Conservation (phyloP, 1,140 invertebrate genomes). For the Vanessa atalanta region DNA sequence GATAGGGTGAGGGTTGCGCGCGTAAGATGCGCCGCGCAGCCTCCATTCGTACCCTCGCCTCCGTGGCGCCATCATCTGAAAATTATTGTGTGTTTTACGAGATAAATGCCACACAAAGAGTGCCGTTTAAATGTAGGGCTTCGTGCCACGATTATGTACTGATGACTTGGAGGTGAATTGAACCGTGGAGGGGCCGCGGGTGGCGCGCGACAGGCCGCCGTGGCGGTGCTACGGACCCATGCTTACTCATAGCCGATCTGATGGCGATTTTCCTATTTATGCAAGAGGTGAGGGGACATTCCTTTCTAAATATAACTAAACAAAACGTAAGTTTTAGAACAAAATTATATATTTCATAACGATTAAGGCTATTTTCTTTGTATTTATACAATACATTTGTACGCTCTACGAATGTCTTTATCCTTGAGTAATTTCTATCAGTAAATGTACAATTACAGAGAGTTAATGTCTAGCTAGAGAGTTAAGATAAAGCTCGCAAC, state of each 20-base stretch:
- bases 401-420: neutral
- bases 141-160: constrained; percentile 60
- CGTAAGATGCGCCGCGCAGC: constrained; percentile 73
- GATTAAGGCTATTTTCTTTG: neutral
- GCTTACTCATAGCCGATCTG: constrained; percentile 90
- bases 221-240: constrained; percentile 84
- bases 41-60: constrained; percentile 57
- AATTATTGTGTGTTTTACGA: constrained; percentile 56
- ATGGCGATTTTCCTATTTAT: constrained; percentile 90
- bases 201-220: constrained; percentile 69
- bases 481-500: constrained; percentile 20
- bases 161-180: constrained; percentile 68
- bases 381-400: neutral
- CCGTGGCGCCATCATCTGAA: constrained; percentile 65
- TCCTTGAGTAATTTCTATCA: neutral
- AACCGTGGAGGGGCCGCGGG: constrained; percentile 76
- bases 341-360: neutral
- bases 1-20: constrained; percentile 68
- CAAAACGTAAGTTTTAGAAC: neutral
- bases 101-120: constrained; percentile 52
- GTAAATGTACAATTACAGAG: neutral
- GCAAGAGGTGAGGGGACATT: constrained; percentile 71
- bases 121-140: constrained; percentile 55
- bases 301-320: neutral
- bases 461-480: neutral